Evolutionary conservation across 2,113 vertebrate genomes (phyloP), one percentile per base, ranked within the genome.

Genomic region (Phoenicopterus ruber): DNA sequence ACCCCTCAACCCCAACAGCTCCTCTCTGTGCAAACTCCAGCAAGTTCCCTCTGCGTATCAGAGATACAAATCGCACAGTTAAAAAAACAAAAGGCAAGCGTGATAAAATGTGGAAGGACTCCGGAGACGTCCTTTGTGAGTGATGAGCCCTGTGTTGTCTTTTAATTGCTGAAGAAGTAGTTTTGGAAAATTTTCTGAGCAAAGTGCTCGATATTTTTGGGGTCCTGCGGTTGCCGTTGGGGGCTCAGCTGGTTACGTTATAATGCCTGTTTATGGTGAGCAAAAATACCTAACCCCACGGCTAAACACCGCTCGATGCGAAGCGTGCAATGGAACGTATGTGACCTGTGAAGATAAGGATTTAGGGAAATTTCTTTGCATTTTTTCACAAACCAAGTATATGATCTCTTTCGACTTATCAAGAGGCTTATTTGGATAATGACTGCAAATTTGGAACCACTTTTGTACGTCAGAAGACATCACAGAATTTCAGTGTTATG

Each of bases 391-490:
- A 94, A 86, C 70, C 26, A 69, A 94, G 93, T 96, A 55, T 94
- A 38, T 94, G 94, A 97, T 95, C 92, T 94, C 95, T 97, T 94
- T 80, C 96, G 93, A 97, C 71, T 91, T 97, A 97, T 91, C 97
- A 97, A 96, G 97, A 96, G 96, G 97, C 98, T 98, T 84, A 97
- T 98, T 98, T 97, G 95, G 97, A 94, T 98, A 98, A 98, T 98
- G 98, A 98, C 97, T 95, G 93, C 96, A 98, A 98, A 98, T 98
- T 98, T 97, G 97, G 97, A 98, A 94, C 96, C 97, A 96, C 97
- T 98, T 98, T 98, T 97, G 96, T 96, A 97, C 24, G 97, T 98
- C 98, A 98, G 73, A 94, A 98, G 91, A 61, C 96, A 98, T 98
- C 98, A 98, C 86, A 79, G 95, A 81, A 96, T 98, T 96, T 81